Conservation (phyloP, 2,797 vertebrate genomes). For the Erpetoichthys calabaricus region DNA sequence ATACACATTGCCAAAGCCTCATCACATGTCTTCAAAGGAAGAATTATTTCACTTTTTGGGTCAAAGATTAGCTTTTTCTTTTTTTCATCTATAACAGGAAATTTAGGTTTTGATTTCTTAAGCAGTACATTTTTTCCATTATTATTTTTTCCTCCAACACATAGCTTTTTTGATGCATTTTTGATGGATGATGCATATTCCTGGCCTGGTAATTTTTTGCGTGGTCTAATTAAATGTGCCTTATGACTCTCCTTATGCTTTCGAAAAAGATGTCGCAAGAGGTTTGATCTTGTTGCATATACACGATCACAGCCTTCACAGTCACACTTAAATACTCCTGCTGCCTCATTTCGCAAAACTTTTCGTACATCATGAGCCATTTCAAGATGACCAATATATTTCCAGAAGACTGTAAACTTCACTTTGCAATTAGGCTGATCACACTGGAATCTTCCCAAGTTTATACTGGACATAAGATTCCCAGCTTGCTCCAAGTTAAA, state of each 20-base stretch:
- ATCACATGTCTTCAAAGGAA: constrained; percentile 71
- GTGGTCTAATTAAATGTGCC: constrained; percentile 65
- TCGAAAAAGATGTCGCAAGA: constrained; percentile 82
- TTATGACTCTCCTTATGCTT: constrained; percentile 86
- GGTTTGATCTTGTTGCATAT: constrained; percentile 87
- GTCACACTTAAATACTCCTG: constrained; percentile 71
- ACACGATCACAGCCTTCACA: constrained; percentile 83
- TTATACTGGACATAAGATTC: constrained; percentile 50
- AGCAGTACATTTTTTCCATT: constrained; percentile 66
- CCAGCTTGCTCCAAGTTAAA: constrained; percentile 69
- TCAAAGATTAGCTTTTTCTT: constrained; percentile 47
- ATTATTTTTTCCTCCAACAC: constrained; percentile 42
- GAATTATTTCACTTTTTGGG: constrained; percentile 64
- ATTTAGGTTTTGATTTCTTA: constrained; percentile 53
- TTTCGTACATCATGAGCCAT: constrained; percentile 60
- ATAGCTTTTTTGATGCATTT: constrained; percentile 46
- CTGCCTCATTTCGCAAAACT: constrained; percentile 40
- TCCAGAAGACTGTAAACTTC: constrained; percentile 66
- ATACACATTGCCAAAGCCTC: constrained; percentile 80
- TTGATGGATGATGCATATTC: constrained; percentile 56
- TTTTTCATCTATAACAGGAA: constrained; percentile 32
- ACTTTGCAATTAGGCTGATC: constrained; percentile 70
- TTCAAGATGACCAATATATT: constrained; percentile 73
- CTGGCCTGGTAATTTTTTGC: constrained; percentile 53
- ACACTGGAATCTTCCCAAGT: constrained; percentile 68